These are phyloP conservation scores for Melanostoma mellinum DNA, from an alignment of 2,888 invertebrate species.

Conservation along the genomic window DNA sequence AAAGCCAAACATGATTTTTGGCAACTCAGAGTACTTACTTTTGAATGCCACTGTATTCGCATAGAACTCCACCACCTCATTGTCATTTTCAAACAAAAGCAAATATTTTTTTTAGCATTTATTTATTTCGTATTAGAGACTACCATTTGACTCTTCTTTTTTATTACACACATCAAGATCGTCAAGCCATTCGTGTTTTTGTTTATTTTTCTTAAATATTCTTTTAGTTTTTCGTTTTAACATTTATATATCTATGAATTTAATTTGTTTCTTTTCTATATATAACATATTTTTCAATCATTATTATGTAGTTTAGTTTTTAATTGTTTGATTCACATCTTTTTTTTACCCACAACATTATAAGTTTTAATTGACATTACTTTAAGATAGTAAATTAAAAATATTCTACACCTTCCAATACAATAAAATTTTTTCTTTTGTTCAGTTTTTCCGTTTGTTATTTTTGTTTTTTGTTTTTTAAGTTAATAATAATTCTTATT, in stretches of 20 bases:
- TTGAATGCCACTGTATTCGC: no score
- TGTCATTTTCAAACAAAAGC: not conserved
- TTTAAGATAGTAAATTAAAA: slow-evolving; percentile 63
- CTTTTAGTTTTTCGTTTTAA: slow-evolving; percentile 30
- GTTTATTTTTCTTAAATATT: slow-evolving; percentile 8
- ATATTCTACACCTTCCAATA: slow-evolving; percentile 63
- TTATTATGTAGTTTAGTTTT: slow-evolving; percentile 32
- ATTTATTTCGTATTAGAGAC: slow-evolving; percentile 56
- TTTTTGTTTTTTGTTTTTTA: not conserved
- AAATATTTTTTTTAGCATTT: slow-evolving; percentile 48
- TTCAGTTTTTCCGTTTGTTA: slow-evolving; percentile 8
- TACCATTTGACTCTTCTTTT: slow-evolving; percentile 33
- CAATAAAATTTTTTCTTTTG: slow-evolving; percentile 35
- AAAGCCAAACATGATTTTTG: no score
- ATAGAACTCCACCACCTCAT: no score
- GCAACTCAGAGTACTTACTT: no score
- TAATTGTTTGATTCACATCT: not conserved
- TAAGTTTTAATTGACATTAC: slow-evolving; percentile 69
- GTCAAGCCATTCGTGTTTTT: slow-evolving; percentile 40
- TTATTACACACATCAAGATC: slow-evolving; percentile 46
- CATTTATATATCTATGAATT: slow-evolving; percentile 62
- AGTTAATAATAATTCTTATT: slow-evolving; percentile 48
- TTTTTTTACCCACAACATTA: slow-evolving; percentile 61
- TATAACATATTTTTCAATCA: slow-evolving; percentile 45
- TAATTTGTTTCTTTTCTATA: slow-evolving; percentile 47